Conservation (phyloP, 2,797 vertebrate genomes). For the Microchirus variegatus region DNA sequence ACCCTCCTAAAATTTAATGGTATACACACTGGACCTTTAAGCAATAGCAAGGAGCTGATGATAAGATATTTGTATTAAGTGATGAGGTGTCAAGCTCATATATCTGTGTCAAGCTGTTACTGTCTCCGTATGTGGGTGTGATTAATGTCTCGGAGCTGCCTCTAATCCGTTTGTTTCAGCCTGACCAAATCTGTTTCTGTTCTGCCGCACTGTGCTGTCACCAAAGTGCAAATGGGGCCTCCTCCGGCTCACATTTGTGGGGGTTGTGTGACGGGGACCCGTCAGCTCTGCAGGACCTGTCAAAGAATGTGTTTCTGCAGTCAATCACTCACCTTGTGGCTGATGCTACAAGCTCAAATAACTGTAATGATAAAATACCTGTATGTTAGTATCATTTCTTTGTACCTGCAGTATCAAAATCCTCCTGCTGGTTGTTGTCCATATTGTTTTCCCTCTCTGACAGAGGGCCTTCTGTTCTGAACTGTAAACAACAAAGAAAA, state of each 20-base stretch:
- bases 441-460: conserved; percentile 6
- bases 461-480: conserved; percentile 3
- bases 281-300: conserved; percentile 42
- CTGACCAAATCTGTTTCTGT: conserved; percentile 2
- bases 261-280: conserved; percentile 27
- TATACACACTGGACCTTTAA: neutral
- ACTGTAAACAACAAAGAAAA: conserved; percentile 44
- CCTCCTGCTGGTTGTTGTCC: conserved; percentile 22
- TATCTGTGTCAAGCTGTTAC: neutral
- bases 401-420: conserved; percentile 42
- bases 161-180: conserved; percentile 33
- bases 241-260: conserved; percentile 21
- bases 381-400: neutral
- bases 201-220: conserved; percentile 11
- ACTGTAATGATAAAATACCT: neutral
- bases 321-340: conserved; percentile 2
- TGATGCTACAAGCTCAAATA: neutral
- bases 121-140: conserved; percentile 2
- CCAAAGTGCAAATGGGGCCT: conserved; percentile 3
- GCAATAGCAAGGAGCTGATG: too few species aligned
- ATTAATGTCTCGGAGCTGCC: conserved; percentile 13
- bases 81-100: too few species aligned
- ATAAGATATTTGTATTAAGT: too few species aligned
- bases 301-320: conserved; percentile 17
- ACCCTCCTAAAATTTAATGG: too few species aligned